Evolutionary conservation across 2,797 vertebrate genomes (phyloP).

Genomic region (Dermochelys coriacea): DNA sequence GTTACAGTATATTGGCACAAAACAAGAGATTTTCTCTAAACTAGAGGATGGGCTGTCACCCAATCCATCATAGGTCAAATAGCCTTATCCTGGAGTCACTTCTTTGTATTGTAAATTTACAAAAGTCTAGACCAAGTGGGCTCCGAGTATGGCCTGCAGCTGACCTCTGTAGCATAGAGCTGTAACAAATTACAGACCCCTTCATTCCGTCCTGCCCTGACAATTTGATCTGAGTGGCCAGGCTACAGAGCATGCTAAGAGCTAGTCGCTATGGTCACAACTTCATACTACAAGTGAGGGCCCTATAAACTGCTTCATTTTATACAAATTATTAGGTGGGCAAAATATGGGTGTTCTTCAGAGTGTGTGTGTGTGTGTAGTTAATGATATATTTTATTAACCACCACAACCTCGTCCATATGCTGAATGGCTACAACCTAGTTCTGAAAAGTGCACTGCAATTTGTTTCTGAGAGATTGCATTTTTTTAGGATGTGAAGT

Average conservation of each 20-base stretch:
- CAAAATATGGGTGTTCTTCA: rapidly evolving
- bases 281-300: rapidly evolving
- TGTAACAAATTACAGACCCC: not conserved
- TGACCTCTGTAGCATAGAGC: not conserved
- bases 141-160: not conserved
- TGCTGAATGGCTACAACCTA: not conserved
- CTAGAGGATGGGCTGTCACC: rapidly evolving
- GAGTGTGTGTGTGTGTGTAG: rapidly evolving
- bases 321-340: rapidly evolving
- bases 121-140: not conserved
- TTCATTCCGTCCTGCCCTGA: not conserved
- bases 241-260: not conserved
- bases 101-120: rapidly evolving
- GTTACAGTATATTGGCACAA: not conserved
- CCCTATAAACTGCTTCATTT: rapidly evolving
- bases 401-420: not conserved
- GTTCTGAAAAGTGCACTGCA: not conserved
- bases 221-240: rapidly evolving
- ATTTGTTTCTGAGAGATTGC: rapidly evolving
- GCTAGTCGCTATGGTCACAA: rapidly evolving
- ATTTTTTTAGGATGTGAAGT: rapidly evolving
- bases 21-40: not conserved
- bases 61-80: rapidly evolving
- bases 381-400: rapidly evolving
- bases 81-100: not conserved